phyloP scores from a whole-genome alignment of 2,113 vertebrate species.

The Coptodon bakossiorum region DNA sequence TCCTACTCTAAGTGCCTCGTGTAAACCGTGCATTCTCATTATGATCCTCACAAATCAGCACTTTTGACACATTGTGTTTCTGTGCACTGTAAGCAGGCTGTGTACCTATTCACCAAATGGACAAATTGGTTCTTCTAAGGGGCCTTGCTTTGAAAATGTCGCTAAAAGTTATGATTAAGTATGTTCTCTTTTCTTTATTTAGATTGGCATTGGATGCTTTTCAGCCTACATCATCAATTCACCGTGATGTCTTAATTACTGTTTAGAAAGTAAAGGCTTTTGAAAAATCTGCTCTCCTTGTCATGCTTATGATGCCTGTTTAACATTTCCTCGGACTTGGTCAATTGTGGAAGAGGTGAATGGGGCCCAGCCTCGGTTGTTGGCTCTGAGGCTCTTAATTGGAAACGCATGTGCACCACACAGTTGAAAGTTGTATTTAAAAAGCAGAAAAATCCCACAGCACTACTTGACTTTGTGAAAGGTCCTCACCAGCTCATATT shows the following conservation, averaged over 20 bases:
- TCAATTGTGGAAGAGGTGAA: constrained; percentile 56
- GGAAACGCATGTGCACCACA: constrained; percentile 67
- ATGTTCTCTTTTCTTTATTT: constrained; percentile 34
- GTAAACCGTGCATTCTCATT: constrained; percentile 62
- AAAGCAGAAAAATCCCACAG: constrained; percentile 57
- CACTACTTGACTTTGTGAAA: constrained; percentile 56
- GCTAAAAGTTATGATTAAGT: constrained; percentile 42
- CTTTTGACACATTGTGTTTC: constrained; percentile 43
- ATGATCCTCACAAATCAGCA: constrained; percentile 51
- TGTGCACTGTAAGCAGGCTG: constrained; percentile 31
- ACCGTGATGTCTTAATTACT: constrained; percentile 47
- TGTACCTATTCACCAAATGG: constrained; percentile 17
- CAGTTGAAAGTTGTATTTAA: constrained; percentile 59
- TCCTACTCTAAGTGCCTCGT: constrained; percentile 34
- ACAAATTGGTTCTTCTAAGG: constrained; percentile 35
- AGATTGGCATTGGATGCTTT: constrained; percentile 14
- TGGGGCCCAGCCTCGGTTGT: constrained; percentile 58
- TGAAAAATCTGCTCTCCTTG: constrained; percentile 49
- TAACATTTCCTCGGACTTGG: constrained; percentile 66
- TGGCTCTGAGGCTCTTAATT: constrained; percentile 62
- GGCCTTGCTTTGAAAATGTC: constrained; percentile 24
- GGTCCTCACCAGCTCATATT: constrained; percentile 61
- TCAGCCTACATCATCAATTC: constrained; percentile 39
- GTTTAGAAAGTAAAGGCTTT: constrained; percentile 55
- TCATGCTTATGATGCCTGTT: constrained; percentile 66